A percentile compares a stretch with the other conserved stretches of the same genome.
Conservation (phyloP, 2,113 vertebrate genomes). For the Oxygymnocypris stewartii region DNA sequence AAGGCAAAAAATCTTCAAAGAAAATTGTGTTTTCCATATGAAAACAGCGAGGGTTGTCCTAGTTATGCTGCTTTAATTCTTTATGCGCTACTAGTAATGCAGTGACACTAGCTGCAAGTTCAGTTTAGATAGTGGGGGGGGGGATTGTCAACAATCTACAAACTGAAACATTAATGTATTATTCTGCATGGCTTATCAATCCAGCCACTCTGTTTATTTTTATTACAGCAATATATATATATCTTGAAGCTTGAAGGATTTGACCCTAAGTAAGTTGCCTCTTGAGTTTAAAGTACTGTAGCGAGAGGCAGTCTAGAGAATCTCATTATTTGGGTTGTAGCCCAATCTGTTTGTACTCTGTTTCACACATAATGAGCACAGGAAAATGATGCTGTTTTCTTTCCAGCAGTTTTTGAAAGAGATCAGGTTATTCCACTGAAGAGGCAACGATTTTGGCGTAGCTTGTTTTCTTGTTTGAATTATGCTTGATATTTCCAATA, state of each 20-base stretch:
- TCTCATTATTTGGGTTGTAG: constrained; percentile 59
- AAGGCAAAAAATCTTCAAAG: background rate
- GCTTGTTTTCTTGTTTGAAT: background rate
- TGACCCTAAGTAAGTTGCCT: background rate
- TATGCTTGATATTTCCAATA: background rate
- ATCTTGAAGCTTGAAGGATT: background rate
- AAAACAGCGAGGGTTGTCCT: background rate
- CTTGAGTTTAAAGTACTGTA: constrained; percentile 34
- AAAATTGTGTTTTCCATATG: background rate
- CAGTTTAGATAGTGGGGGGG: no score
- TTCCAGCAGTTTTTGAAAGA: constrained; percentile 54
- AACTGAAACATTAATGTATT: background rate
- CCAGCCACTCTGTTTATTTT: background rate
- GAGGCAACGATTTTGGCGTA: background rate
- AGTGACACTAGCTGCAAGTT: no score
- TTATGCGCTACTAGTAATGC: no score
- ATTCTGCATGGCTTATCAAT: background rate
- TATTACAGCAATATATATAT: background rate
- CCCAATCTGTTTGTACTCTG: constrained; percentile 42
- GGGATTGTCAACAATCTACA: background rate
- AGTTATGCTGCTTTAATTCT: no score
- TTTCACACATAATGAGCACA: constrained; percentile 58
- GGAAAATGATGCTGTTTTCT: constrained; percentile 49
- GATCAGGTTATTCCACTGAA: constrained; percentile 51
- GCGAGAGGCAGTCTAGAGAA: background rate